phyloP scores from a whole-genome alignment of 2,113 vertebrate genomes.

The Bungarus multicinctus region DNA sequence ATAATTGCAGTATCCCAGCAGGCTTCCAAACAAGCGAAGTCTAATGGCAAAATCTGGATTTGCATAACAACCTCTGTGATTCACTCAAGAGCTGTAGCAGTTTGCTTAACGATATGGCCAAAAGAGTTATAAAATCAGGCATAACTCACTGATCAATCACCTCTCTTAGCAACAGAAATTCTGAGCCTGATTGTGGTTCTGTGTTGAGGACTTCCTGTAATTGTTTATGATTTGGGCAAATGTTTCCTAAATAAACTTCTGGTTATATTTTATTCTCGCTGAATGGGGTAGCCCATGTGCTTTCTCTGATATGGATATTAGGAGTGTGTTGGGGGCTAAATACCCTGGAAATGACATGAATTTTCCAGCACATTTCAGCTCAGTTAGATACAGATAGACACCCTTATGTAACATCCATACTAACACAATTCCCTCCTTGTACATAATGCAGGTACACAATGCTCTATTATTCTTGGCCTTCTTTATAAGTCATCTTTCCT shows the following conservation, averaged over 20 bases:
- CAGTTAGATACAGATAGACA: background rate
- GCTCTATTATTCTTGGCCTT: slow-evolving; percentile 7
- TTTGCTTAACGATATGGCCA: no score
- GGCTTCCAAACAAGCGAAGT: no score
- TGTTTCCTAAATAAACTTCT: background rate
- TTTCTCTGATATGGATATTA: background rate
- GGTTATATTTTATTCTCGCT: background rate
- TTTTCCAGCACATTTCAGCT: background rate
- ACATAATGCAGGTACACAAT: background rate
- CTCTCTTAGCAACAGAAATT: no score
- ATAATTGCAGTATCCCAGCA: no score
- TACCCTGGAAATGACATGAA: background rate
- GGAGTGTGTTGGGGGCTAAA: background rate
- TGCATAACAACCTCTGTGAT: no score
- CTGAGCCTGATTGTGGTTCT: no score
- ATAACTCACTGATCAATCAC: no score
- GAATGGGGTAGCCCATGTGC: background rate
- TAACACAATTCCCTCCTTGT: background rate
- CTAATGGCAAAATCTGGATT: no score
- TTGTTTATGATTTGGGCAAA: background rate
- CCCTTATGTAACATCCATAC: background rate
- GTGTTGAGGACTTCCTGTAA: no score
- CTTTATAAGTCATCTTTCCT: slow-evolving; percentile 18
- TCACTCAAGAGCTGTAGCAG: no score
- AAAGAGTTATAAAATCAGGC: no score